Percentiles rank a stretch among this genome's conserved stretches.
These are phyloP conservation scores for Oryzias woworae DNA, from an alignment of 2,113 vertebrate genomes.

Conservation along the genomic window DNA sequence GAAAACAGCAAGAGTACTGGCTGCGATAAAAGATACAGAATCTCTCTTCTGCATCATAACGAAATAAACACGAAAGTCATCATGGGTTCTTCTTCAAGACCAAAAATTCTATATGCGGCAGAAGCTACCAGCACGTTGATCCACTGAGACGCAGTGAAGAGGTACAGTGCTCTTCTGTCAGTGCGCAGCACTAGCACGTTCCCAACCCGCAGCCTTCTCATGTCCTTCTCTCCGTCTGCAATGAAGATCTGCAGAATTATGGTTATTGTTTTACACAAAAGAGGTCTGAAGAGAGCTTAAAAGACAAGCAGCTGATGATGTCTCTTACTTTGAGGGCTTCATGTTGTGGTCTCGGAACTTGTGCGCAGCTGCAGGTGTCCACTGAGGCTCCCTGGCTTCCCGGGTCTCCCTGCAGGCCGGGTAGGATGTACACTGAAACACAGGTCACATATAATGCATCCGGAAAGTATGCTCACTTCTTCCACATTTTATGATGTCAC, in stretches of 20 bases:
- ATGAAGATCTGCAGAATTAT: constrained; percentile 49
- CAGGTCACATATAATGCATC: not conserved
- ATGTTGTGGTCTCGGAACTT: not conserved
- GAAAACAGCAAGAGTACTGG: too few species aligned
- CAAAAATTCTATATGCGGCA: not conserved
- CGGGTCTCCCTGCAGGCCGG: constrained; percentile 45
- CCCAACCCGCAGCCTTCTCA: constrained; percentile 45
- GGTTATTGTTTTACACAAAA: too few species aligned
- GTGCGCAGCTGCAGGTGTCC: constrained; percentile 45
- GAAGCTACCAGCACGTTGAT: constrained; percentile 57
- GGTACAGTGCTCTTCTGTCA: constrained; percentile 48
- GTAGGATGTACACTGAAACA: constrained; percentile 44
- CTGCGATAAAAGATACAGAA: too few species aligned
- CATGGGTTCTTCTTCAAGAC: too few species aligned
- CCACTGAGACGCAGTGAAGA: constrained; percentile 61
- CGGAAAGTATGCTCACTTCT: too few species aligned
- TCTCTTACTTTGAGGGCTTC: constrained; percentile 43
- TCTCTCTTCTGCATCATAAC: too few species aligned
- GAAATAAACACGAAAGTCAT: too few species aligned
- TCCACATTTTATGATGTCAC: too few species aligned
- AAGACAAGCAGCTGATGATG: not conserved
- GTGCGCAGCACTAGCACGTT: constrained; percentile 64
- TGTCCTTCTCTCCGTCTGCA: constrained; percentile 45
- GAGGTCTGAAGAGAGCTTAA: too few species aligned
- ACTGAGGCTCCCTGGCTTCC: constrained; percentile 37